These are phyloP conservation scores for Zaprionus kolodkinae DNA, from an alignment of 1,140 invertebrate genomes.

Conservation along the genomic window DNA sequence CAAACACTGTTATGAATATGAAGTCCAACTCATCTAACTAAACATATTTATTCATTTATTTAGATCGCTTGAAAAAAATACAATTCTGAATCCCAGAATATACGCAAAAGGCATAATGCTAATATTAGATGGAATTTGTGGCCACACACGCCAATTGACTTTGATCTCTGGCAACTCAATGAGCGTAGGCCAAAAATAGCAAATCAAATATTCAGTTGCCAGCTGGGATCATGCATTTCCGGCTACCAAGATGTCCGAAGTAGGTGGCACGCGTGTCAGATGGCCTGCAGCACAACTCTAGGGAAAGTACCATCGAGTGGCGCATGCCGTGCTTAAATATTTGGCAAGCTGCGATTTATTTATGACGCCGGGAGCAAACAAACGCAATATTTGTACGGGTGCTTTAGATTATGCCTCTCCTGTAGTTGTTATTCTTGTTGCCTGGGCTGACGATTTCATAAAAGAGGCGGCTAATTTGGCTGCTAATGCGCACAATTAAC, in stretches of 20 bases:
- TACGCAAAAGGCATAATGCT: conserved; percentile 12
- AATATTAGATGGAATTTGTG: conserved; percentile 9
- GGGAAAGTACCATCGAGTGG: conserved; percentile 33
- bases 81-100: neutral
- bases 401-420: conserved; percentile 52
- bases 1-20: neutral
- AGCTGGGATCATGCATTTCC: conserved; percentile 13
- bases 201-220: conserved; percentile 19
- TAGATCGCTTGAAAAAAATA: neutral
- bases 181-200: conserved; percentile 25
- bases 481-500: conserved; percentile 74
- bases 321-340: conserved; percentile 61
- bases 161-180: conserved; percentile 37
- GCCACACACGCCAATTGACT: conserved; percentile 12
- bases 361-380: conserved; percentile 70
- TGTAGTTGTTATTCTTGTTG: conserved; percentile 4
- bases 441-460: conserved; percentile 33
- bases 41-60: neutral
- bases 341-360: conserved; percentile 69
- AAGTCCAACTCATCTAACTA: neutral
- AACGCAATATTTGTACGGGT: conserved; percentile 73
- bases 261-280: neutral
- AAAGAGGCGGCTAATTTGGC: conserved; percentile 58
- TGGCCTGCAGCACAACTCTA: neutral
- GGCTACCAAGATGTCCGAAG: neutral